phyloP scores from a whole-genome alignment of 92 coral and sea anemone species.

The Parazoanthus darwini region DNA sequence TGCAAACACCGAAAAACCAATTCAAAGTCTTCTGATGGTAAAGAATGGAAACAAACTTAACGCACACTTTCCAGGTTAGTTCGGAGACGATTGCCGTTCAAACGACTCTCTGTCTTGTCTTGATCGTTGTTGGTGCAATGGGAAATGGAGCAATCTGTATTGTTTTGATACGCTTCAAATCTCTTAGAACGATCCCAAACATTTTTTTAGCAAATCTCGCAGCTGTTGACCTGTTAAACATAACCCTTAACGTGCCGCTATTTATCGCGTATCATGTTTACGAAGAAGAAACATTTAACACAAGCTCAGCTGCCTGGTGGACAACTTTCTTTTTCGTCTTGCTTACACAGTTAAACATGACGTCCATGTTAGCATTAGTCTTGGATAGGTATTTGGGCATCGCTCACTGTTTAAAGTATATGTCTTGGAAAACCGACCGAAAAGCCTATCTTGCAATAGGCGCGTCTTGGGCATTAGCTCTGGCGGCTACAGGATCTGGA shows the following conservation, averaged over 20 bases:
- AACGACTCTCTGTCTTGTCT: neutral
- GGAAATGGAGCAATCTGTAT: constrained; percentile 10
- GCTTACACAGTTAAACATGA: neutral
- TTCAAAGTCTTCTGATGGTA: neutral
- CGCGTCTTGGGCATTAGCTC: neutral
- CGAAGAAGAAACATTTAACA: neutral
- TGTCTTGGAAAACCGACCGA: neutral
- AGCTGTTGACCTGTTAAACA: neutral
- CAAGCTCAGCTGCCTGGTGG: constrained; percentile 15
- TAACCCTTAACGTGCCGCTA: neutral
- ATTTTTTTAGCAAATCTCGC: constrained; percentile 15
- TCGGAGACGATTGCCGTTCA: neutral
- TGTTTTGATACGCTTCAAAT: neutral
- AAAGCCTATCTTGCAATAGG: neutral
- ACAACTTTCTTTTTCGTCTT: neutral
- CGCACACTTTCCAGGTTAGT: neutral
- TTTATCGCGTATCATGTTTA: neutral
- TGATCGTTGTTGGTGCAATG: neutral
- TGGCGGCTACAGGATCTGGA: neutral
- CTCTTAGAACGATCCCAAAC: constrained; percentile 14
- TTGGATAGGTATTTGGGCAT: constrained; percentile 4
- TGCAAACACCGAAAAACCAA: neutral
- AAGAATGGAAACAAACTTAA: neutral
- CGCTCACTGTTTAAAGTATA: neutral
- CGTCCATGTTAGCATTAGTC: neutral